A percentile compares a stretch with the other conserved stretches of the same genome.
Conservation (phyloP, 2,113 vertebrate genomes). For the Gracilinanus agilis region DNA sequence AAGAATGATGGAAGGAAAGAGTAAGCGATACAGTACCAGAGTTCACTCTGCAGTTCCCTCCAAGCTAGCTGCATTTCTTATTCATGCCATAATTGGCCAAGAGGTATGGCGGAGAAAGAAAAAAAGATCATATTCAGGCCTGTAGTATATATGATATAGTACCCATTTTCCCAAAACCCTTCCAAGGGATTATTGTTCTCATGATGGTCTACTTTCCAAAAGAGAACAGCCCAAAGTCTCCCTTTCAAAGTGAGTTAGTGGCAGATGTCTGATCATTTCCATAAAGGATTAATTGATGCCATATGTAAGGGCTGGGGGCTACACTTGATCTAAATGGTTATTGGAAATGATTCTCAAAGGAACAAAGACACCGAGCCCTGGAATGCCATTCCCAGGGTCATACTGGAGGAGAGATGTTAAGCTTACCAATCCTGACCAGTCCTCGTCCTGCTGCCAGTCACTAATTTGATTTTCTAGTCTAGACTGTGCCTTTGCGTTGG, state of each 20-base stretch:
- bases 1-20: slow-evolving; percentile 22
- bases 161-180: slow-evolving; percentile 52
- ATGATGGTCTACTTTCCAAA: slow-evolving; percentile 52
- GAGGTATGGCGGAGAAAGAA: slow-evolving; percentile 18
- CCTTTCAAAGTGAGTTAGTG: slow-evolving; percentile 45
- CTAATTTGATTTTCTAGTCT: slow-evolving; percentile 29
- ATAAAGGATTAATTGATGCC: slow-evolving; percentile 63
- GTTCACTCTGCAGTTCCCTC: slow-evolving; percentile 38
- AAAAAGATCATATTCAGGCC: slow-evolving; percentile 44
- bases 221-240: slow-evolving; percentile 47
- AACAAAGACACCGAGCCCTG: neutral
- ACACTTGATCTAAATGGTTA: slow-evolving; percentile 55
- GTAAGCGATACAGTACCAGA: neutral
- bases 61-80: slow-evolving; percentile 50
- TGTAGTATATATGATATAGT: slow-evolving; percentile 48
- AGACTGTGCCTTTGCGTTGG: slow-evolving; percentile 21
- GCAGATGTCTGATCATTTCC: slow-evolving; percentile 51
- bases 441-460: neutral
- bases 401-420: neutral
- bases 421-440: neutral
- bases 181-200: slow-evolving; percentile 55
- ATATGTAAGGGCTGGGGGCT: slow-evolving; percentile 42
- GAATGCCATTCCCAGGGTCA: neutral
- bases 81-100: slow-evolving; percentile 41
- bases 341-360: slow-evolving; percentile 32